A percentile compares a stretch with the other conserved stretches of the same genome.
These are phyloP conservation scores for Ashinkailepas kermadecensis DNA, from an alignment of 2,888 invertebrate species.

Conservation along the genomic window DNA sequence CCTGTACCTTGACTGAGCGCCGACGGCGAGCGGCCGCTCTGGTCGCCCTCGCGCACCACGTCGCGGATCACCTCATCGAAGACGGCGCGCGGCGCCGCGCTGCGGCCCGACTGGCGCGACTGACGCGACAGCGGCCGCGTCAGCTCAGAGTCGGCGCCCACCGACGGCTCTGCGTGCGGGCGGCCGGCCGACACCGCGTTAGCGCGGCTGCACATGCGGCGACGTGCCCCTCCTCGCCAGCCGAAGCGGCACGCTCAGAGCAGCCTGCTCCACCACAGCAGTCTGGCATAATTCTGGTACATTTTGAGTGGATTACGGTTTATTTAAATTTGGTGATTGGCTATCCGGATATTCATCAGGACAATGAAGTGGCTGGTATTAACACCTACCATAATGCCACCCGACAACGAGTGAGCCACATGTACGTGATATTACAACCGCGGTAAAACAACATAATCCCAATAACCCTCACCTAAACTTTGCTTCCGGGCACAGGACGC, in stretches of 20 bases:
- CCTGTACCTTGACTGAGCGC: constrained; percentile 28
- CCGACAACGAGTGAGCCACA: too few species aligned
- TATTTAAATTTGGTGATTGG: too few species aligned
- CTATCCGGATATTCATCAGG: too few species aligned
- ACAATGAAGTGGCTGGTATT: too few species aligned
- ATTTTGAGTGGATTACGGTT: too few species aligned
- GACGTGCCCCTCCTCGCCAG: neutral
- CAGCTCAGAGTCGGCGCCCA: neutral
- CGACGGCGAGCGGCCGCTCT: neutral
- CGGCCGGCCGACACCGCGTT: neutral
- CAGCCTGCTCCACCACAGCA: too few species aligned
- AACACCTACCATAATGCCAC: too few species aligned
- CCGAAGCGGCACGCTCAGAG: neutral
- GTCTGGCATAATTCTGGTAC: too few species aligned
- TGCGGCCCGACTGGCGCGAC: constrained; percentile 26
- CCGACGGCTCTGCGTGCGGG: constrained; percentile 4
- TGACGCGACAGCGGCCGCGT: constrained; percentile 22
- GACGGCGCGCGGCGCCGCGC: constrained; percentile 34
- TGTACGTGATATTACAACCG: too few species aligned
- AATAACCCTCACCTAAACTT: neutral
- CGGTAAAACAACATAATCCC: neutral
- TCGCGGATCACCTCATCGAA: constrained; percentile 35
- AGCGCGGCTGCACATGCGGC: neutral
- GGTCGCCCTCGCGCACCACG: constrained; percentile 18
- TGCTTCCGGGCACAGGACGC: neutral